These are phyloP conservation scores for Poliocrania exsul DNA, from an alignment of 2,797 vertebrate genomes.

Conservation along the genomic window DNA sequence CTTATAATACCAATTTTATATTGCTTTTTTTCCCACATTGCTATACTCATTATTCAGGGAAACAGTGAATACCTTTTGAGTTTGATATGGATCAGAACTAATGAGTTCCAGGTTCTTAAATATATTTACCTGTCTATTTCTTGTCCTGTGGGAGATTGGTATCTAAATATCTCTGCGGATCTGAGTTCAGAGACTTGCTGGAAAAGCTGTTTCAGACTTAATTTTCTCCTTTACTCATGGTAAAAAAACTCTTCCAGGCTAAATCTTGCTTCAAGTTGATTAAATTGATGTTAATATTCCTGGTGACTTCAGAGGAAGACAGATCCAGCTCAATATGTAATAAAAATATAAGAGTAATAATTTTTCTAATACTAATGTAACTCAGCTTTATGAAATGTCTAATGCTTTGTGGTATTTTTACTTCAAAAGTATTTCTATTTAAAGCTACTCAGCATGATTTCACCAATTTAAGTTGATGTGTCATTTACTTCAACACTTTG, in stretches of 20 bases:
- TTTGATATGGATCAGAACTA: constrained; percentile 7
- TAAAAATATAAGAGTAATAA: neutral
- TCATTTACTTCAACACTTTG: constrained; percentile 7
- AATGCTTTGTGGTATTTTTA: constrained; percentile 19
- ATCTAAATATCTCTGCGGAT: neutral
- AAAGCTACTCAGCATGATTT: constrained; percentile 10
- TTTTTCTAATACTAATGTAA: constrained; percentile 25
- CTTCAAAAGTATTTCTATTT: constrained; percentile 32
- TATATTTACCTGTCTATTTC: constrained; percentile 7
- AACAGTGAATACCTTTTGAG: neutral
- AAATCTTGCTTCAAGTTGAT: constrained; percentile 40
- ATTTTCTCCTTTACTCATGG: constrained; percentile 24
- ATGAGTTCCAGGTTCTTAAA: neutral
- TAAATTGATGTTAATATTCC: constrained; percentile 36
- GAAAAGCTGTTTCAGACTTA: constrained; percentile 16
- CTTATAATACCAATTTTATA: neutral
- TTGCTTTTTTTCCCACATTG: neutral
- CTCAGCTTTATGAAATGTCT: neutral
- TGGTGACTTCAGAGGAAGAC: constrained; percentile 33
- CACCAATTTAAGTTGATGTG: neutral
- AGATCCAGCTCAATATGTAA: constrained; percentile 24
- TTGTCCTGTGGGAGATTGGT: neutral
- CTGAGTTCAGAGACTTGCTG: neutral
- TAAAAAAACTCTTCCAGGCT: neutral
- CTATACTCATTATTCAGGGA: neutral